Base-by-base conservation (phyloP, 2,797 vertebrate species). In the Hirundo rustica region DNA sequence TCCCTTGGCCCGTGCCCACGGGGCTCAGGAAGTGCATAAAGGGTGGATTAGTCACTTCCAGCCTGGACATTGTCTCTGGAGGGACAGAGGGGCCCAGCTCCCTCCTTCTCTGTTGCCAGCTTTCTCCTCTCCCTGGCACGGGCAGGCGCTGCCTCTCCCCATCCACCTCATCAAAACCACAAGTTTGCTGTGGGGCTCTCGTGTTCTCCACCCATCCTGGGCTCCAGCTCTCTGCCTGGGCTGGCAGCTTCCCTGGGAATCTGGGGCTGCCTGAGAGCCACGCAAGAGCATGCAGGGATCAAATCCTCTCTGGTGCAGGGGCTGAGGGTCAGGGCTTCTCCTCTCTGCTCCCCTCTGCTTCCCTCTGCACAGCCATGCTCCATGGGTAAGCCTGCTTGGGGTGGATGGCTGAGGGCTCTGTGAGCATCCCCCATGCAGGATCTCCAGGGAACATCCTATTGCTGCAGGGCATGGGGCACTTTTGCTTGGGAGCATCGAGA, bases 101-200 rank as follows among this genome's bases (percentile, higher is more conserved):
- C 48, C 32, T 48, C 29, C 45, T 38, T 5, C 27, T 9, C 47
- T 7, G 15, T 9, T 0, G 1, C 23, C 38, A 66, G 85, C 72
- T 0, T 44, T 84, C 66, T 44, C 57, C 72, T 67, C 50, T 2
- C 61, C 75, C 66, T 65, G 79, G 94, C 79, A 74, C 65, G 13
- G 85, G 89, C 72, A 88, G 72, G 93, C 0, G 1, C 85, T 94
- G 95, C 95, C 93, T 89, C 91, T 96, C 88, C 88, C 93, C 0
- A 0, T 88, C 66, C 57, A 88, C 92, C 91, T 96, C 92, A 93
- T 66, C 79, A 4, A 96, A 95, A 96, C 94, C 94, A 58, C 88
- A 95, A 83, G 85, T 95, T 96, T 95, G 60, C 88, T 44, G 79
- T 95, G 74, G 79, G 90, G 66, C 85, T 95, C 85, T 48, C 0